Base-by-base conservation (phyloP, 1,140 invertebrate species). In the Aphidius ervi region DNA sequence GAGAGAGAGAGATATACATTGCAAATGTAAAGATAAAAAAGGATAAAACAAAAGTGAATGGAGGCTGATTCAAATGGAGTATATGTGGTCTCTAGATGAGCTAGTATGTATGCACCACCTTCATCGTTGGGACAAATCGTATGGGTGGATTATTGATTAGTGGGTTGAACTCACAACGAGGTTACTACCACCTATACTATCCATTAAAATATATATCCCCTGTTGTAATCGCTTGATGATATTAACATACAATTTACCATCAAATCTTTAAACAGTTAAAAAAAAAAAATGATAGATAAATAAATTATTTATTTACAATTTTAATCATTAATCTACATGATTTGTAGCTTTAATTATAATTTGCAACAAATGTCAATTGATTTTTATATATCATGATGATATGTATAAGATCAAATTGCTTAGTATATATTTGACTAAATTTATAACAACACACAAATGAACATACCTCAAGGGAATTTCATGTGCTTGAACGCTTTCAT, bases 111-210 rank as follows among this genome's bases (percentile, higher is more conserved):
- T 16, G 55, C 43, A 50, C 42, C 45, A 9, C 31, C 43, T 37
- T 47, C 41, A 47, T 31, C 2, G n/a, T n/a, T 52, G 42, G 23
- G 23, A 31, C 54, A 52, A 10, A 59, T 46, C 31, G 57, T 62
- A 56, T 56, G 58, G 63, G 63, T 64, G 46, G 59, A 63, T 69
- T 31, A 69, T 67, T 67, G 66, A 69, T 69, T 67, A 59, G 56
- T 64, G 50, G 63, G 52, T 65, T 61, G 63, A 63, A 63, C 61
- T 60, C 56, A 64, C 61, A 1, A 31, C 23, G 23, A 66, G 64
- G 65, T 53, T 50, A 59, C 58, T 62, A 56, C 60, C 56, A 58
- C 57, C 57, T 42, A 39, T 41, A 31, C 37, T 55, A 55, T 59
- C 47, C 46, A 57, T 46, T 16, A 54, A 37, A 62, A 66, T 62